phyloP scores from a whole-genome alignment of 2,113 vertebrate species.

The Tragelaphus strepsiceros region DNA sequence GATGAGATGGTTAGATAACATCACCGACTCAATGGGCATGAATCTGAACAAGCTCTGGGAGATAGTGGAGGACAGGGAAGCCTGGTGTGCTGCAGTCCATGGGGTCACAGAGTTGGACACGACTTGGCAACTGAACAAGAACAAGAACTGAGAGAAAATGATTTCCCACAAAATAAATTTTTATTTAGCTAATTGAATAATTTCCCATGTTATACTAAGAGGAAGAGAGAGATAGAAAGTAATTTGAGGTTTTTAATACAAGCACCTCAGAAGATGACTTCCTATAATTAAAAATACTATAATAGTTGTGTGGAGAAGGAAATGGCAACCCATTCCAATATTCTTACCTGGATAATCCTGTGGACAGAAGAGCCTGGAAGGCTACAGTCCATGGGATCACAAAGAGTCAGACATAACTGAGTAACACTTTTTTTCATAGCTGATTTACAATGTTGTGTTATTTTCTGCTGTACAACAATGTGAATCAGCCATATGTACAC shows the following conservation, averaged over 20 bases:
- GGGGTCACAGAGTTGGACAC: not conserved
- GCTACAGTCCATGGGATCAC: not conserved
- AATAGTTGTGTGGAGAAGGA: not conserved
- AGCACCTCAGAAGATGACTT: not conserved
- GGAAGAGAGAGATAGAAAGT: not conserved
- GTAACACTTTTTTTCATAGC: not conserved
- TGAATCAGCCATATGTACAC: not conserved
- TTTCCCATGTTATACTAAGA: not conserved
- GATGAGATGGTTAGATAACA: not conserved
- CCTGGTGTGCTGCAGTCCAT: not conserved
- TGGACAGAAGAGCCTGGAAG: not conserved
- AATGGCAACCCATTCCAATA: not conserved
- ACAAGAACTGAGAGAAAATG: constrained; percentile 20
- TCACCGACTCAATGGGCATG: not conserved
- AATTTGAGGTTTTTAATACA: not conserved
- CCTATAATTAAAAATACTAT: not conserved
- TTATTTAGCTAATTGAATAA: constrained; percentile 38
- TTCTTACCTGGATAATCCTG: not conserved
- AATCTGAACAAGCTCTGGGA: not conserved
- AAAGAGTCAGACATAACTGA: not conserved
- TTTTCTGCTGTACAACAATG: not conserved
- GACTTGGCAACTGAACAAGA: not conserved
- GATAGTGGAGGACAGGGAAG: not conserved
- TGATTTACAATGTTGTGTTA: not conserved
- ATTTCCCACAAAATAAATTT: constrained; percentile 28